Conservation (phyloP, 2,797 vertebrate genomes). For the Iguana delicatissima region DNA sequence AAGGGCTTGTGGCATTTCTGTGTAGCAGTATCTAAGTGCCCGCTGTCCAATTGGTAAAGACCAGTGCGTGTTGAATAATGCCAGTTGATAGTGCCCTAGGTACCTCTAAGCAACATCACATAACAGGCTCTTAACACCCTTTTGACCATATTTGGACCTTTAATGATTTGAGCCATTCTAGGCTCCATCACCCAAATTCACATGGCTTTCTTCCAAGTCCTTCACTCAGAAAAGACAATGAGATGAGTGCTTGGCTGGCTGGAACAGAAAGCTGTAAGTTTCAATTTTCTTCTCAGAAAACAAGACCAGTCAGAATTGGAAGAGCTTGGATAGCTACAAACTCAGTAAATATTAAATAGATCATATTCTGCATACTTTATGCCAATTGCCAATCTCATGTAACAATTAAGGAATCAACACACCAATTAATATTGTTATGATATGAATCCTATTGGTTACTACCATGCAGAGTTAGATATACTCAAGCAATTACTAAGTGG, state of each 20-base stretch:
- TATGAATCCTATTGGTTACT: neutral
- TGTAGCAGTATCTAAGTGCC: neutral
- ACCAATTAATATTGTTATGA: neutral
- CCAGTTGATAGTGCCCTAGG: neutral
- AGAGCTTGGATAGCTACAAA: neutral
- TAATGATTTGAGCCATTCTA: neutral
- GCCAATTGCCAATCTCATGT: neutral
- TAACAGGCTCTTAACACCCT: neutral
- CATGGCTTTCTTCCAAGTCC: neutral
- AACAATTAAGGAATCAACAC: neutral
- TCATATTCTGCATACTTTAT: neutral
- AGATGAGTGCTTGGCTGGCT: neutral
- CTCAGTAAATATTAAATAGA: neutral
- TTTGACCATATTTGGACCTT: neutral
- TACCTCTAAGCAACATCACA: neutral
- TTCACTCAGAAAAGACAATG: neutral
- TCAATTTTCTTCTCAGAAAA: neutral
- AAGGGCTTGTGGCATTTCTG: neutral
- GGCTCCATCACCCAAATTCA: neutral
- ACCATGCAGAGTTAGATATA: too few species aligned
- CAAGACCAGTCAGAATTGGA: neutral
- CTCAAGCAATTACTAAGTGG: too few species aligned
- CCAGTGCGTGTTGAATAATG: neutral
- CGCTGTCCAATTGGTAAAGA: neutral
- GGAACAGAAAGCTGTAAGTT: neutral